phyloP scores from a whole-genome alignment of 2,797 vertebrate genomes.

The Trachurus trachurus region DNA sequence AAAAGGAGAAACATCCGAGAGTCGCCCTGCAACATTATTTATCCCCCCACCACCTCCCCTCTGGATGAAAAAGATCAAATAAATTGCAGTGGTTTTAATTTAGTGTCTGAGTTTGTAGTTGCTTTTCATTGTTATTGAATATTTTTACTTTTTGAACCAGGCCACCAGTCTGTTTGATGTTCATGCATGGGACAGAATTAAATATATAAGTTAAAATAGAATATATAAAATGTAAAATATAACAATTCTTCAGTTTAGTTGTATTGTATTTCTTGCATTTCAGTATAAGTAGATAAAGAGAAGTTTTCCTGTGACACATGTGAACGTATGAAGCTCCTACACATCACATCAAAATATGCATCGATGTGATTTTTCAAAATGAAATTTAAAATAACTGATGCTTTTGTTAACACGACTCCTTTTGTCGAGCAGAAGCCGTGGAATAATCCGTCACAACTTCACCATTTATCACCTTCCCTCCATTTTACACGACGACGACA shows the following conservation, averaged over 20 bases:
- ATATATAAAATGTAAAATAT: background rate
- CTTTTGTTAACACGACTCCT: background rate
- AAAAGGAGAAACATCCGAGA: constrained; percentile 66
- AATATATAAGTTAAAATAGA: background rate
- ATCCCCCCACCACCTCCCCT: background rate
- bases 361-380: background rate
- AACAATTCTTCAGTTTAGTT: background rate
- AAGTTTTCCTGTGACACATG: background rate
- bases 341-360: background rate
- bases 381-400: background rate
- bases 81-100: constrained; percentile 16
- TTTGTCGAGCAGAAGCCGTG: background rate
- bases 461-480: constrained; percentile 1
- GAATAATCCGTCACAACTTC: background rate
- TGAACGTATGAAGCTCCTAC: background rate
- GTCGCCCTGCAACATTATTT: constrained; percentile 45
- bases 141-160: background rate
- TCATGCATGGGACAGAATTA: background rate
- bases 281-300: background rate
- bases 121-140: background rate
- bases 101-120: background rate
- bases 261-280: background rate
- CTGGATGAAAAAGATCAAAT: constrained; percentile 56
- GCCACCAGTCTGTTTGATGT: background rate
- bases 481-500: background rate